phyloP scores from a whole-genome alignment of 1,140 invertebrate genomes.

The Episyrphus balteatus region DNA sequence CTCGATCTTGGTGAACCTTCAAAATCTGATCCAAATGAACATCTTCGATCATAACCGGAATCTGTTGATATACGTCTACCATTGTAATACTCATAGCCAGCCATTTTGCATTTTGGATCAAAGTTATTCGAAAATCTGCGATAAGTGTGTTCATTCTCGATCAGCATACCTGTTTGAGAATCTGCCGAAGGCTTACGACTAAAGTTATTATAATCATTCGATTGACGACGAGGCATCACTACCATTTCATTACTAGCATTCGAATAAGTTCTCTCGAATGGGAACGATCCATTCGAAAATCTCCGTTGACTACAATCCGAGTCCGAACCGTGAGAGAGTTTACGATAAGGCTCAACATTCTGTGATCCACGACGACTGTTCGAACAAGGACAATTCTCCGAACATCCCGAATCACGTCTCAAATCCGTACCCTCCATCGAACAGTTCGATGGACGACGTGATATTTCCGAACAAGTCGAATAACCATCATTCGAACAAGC shows the following conservation, averaged over 20 bases:
- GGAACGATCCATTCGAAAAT: constrained; percentile 32
- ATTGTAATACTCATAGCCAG: constrained; percentile 30
- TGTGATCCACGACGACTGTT: constrained; percentile 26
- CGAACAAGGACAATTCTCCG: constrained; percentile 31
- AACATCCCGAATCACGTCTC: constrained; percentile 32
- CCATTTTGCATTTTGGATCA: constrained; percentile 29
- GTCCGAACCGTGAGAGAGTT: constrained; percentile 30
- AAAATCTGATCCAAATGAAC: constrained; percentile 31
- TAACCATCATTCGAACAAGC: constrained; percentile 28
- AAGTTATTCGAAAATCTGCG: constrained; percentile 32
- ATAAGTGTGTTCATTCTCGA: constrained; percentile 16
- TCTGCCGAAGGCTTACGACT: constrained; percentile 21
- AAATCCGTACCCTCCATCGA: constrained; percentile 21
- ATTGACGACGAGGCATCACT: constrained; percentile 28
- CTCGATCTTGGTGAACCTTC: constrained; percentile 30
- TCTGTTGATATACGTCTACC: constrained; percentile 33
- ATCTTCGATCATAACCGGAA: constrained; percentile 35
- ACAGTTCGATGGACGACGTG: constrained; percentile 28
- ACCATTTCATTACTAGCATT: constrained; percentile 22
- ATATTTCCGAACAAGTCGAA: constrained; percentile 11
- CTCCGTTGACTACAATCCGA: constrained; percentile 20
- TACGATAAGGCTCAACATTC: constrained; percentile 18
- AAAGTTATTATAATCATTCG: constrained; percentile 25
- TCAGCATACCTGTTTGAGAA: constrained; percentile 4
- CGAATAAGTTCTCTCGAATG: constrained; percentile 30